Evolutionary conservation across 2,113 vertebrate species (phyloP), one percentile per base, ranked within the genome.

Genomic region (Rhodinocichla rosea): DNA sequence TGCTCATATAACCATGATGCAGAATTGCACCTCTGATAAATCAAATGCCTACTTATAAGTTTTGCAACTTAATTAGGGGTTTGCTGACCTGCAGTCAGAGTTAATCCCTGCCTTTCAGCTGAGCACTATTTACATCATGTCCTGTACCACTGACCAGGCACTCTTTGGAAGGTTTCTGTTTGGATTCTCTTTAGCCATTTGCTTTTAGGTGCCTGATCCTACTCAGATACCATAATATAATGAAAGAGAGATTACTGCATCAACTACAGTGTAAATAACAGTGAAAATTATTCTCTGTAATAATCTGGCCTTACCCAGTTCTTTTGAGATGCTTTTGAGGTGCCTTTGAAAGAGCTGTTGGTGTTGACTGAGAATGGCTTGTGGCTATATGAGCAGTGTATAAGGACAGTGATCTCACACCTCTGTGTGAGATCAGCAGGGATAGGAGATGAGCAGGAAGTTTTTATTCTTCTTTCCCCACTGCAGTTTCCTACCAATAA

Each of bases 151-250:
- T 23, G 30, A 19, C n/a, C 10, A 7, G 47, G 64, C 49, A 9
- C 68, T 84, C 53, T 50, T 45, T 3, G 8, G 49, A 53, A 75
- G 60, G 57, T 67, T 78, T 81, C 65, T 76, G 2, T 67, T 1
- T 27, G 64, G 56, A 70, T 91, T 73, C 65, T 56, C 4, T 50
- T 1, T 3, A 14, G 14, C 57, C 17, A 0, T 63, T 75, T 78
- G 21, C 44, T 84, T 89, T 74, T 22, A 42, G 55, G 56, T 52
- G 55, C 30, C 47, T 70, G 60, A 47, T 84, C 21, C 47, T 87
- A 30, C 64, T 91, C 32, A 53, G 50, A 40, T 26, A 11, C 14
- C 0, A 0, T 30, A 56, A 49, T 49, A 23, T 0, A 10, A 3
- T 71, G 69, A 59, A 39, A 52, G 64, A 83, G 57, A 45, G 22